Evolutionary conservation across 2,113 vertebrate genomes (phyloP), one percentile per base, ranked within the genome.

Genomic region (Harpagus bidentatus): DNA sequence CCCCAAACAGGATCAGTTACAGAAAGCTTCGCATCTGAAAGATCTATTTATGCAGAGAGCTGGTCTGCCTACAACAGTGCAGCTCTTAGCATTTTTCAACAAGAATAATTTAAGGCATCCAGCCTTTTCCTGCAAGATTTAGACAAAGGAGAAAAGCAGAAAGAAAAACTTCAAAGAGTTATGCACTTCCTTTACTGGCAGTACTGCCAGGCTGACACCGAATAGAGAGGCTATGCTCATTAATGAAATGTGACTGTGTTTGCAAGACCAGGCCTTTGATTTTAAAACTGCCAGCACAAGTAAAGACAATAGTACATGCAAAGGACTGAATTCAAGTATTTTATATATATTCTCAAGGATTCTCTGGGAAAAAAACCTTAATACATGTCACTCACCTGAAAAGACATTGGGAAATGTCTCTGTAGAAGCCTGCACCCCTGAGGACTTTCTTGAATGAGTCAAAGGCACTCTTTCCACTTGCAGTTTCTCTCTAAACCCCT

Each of bases 341-440:
- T 72, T 7, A 36, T 92, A 84, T 38, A 58, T 34, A 29, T 50
- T 95, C 86, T 74, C 25, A 74, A 67, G 71, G 8, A 6, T 42
- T 19, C 12, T n/a, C 12, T 25, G 11, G 31, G 11, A 53, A 43
- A 55, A 23, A 32, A 3, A 7, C 6, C 12, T 77, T 87, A 91
- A 91, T 36, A 77, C 5, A 14, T 21, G 40, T 50, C 48, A 96
- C 99, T 99, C 94, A 99, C 99, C 99, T 97, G 99, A 98, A 94
- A 99, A 99, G 59, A 99, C 98, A 62, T 99, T 99, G 80, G 99
- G 99, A 92, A 99, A 99, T 77, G 98, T 94, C 21, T 99, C 98
- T 7, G 98, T 94, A 40, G 99, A 98, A 34, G 98, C 94, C 69
- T 98, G 98, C 50, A 98, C 98, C 79, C 98, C 98, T 43, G 99